Evolutionary conservation across 2,797 vertebrate species (phyloP), one percentile per base, ranked within the genome.

Genomic region (Malacoraja senta): DNA sequence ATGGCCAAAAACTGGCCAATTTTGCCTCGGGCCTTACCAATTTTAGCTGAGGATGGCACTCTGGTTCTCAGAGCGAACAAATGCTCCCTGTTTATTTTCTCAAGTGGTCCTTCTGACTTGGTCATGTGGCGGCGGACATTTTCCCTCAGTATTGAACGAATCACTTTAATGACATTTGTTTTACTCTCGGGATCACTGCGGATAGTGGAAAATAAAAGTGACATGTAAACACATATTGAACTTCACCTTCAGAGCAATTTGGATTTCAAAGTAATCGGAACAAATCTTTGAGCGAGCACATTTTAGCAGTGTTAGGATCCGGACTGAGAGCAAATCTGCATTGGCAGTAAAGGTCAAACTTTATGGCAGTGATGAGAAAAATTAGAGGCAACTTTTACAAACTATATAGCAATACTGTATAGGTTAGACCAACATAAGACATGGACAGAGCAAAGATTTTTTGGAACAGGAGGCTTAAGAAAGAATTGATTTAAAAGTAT

Each of bases 101-200:
- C 98, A 94, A 97, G 74, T 0, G 97, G 96, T 0, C 96, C 95
- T 17, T 98, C 98, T 35, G 95, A 96, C 95, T 96, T 98, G 94
- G 94, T 94, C 81, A 97, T 97, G 95, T 97, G 97, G 93, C 98
- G 98, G 94, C 98, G 96, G 95, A 98, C 96, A 93, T 98, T 99
- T 94, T 99, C 98, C 95, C 99, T 94, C 95, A 99, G 96, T 94
- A 99, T 97, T 24, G 98, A 97, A 93, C 99, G 99, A 93, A 99
- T 98, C 95, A 98, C 98, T 96, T 98, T 99, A 94, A 99, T 97
- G 0, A 97, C 96, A 95, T 93, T 98, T 94, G 98, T 97, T 96
- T 99, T 99, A 96, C 97, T 97, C 95, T 99, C 98, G 0, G 96
- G 97, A 95, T 97, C 96, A 91, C 99, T 99, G 96, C 26, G 93